These are phyloP conservation scores for Rattus rattus DNA, from an alignment of 2,113 vertebrate species.

Conservation along the genomic window DNA sequence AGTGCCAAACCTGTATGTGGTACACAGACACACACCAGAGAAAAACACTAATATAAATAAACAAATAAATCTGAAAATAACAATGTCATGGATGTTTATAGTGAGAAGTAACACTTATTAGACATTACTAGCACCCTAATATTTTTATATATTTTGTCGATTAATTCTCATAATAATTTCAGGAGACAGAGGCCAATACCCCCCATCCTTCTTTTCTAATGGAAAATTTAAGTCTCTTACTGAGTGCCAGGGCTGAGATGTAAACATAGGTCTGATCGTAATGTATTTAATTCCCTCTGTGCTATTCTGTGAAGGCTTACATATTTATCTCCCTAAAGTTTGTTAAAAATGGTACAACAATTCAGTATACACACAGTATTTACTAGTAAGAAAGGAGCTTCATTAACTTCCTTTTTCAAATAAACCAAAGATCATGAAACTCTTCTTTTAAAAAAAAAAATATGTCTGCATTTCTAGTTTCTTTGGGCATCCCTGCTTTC, in stretches of 20 bases:
- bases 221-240: neutral
- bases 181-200: neutral
- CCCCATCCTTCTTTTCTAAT: slow-evolving; percentile 43
- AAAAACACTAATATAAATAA: neutral
- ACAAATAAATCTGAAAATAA: neutral
- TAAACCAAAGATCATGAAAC: neutral
- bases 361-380: slow-evolving; percentile 18
- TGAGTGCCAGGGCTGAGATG: neutral
- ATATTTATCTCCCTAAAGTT: neutral
- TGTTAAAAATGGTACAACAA: neutral
- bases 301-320: neutral
- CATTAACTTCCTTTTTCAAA: neutral
- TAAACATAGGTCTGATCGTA: neutral
- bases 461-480: neutral
- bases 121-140: neutral
- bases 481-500: neutral
- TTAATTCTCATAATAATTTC: slow-evolving; percentile 33
- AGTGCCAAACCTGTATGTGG: neutral
- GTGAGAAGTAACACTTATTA: neutral
- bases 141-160: neutral
- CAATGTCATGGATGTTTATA: neutral
- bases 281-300: neutral
- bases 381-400: neutral
- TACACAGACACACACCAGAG: neutral
- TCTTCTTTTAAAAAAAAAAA: neutral